Base-by-base conservation (phyloP, 2,888 invertebrate genomes). In the Mayetiola destructor region DNA sequence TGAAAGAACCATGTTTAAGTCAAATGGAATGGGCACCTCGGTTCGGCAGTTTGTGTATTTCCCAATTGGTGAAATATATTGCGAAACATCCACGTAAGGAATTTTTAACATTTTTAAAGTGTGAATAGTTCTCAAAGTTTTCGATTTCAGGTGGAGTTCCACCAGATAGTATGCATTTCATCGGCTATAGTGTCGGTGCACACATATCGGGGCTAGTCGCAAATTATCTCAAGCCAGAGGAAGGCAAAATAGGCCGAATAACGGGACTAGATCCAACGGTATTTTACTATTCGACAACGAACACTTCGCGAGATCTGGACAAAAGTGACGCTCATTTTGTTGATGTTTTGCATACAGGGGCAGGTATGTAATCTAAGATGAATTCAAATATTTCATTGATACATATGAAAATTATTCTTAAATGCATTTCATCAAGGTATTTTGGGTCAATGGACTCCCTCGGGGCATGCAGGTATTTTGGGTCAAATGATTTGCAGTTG, bases 221-320 rank as follows among this genome's bases (percentile, higher is more conserved):
- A 36, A 90, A 90, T 68, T 84, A 83, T 64, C 68, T 90, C 37
- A 68, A 66, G 55, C 70, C 72, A 0, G 73, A 77, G 48, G 78
- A 82, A 64, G 87, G 88, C 37, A 89, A 87, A 71, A 73, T 90
- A 56, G 89, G 89, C 23, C 77, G 89, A 64, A 90, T 90, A 56
- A 89, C 88, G 61, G 88, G 88, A 76, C 71, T 90, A 60, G 89
- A 90, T 69, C 89, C 89, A 16, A 89, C 89, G 1, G 89, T 90
- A 64, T 78, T 87, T 21, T 88, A 89, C 71, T 89, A 89, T 73
- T 85, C 85, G 76, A 87, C 86, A 35, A 80, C 80, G 59, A 90
- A 90, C 66, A 78, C 84, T 18, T 87, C 89, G 1, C 76, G 82
- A 18, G 89, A 89, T 66, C 71, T 90, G 67, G 89, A 89, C 71